Conservation (phyloP, 2,888 invertebrate species). For the Phalangium opilio region DNA sequence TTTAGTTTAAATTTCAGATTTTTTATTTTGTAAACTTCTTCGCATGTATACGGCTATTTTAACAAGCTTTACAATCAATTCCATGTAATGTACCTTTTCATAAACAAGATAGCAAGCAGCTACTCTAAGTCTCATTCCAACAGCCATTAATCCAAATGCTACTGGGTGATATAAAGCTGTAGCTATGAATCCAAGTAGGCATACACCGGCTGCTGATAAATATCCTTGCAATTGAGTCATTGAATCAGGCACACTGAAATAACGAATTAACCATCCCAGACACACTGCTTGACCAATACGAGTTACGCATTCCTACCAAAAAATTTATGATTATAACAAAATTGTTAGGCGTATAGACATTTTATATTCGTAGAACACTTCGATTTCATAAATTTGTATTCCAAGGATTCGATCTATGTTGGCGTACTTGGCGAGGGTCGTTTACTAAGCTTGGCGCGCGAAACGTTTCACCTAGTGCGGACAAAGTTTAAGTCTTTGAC, state of each 20-base stretch:
- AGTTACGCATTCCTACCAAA: constrained; percentile 21
- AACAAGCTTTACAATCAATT: too few species aligned
- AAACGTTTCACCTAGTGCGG: too few species aligned
- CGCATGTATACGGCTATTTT: too few species aligned
- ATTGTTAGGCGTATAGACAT: too few species aligned
- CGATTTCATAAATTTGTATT: too few species aligned
- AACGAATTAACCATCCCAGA: constrained; percentile 33
- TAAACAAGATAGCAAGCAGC: constrained; percentile 58
- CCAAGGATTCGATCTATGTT: too few species aligned
- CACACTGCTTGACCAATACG: constrained; percentile 32
- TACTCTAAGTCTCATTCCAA: constrained; percentile 32
- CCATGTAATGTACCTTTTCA: constrained; percentile 44
- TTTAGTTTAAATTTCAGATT: too few species aligned
- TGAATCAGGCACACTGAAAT: constrained; percentile 26
- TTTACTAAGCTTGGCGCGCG: too few species aligned
- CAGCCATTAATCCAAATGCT: constrained; percentile 62
- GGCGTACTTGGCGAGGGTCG: too few species aligned
- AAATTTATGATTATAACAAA: background rate
- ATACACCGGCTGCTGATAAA: constrained; percentile 48
- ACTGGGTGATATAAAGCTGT: constrained; percentile 69
- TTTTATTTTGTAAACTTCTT: too few species aligned
- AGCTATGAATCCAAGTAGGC: constrained; percentile 53
- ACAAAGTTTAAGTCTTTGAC: too few species aligned
- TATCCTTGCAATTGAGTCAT: constrained; percentile 44
- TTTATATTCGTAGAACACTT: too few species aligned